Evolutionary conservation across 2,888 invertebrate species (phyloP).

Genomic region (Horisme vitalbata): DNA sequence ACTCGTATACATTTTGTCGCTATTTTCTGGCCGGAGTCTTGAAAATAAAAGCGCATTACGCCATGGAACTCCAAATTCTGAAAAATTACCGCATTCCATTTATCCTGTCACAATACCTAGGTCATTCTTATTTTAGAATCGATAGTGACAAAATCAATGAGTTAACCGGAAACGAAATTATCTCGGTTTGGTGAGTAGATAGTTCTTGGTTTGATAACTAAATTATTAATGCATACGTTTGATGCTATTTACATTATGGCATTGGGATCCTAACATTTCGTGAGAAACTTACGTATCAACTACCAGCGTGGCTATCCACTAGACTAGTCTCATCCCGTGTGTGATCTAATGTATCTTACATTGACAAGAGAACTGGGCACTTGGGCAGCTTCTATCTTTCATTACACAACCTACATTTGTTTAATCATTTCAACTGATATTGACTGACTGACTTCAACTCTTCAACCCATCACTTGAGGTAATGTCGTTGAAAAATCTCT

Average conservation of each 20-base stretch:
- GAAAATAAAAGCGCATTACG: slow-evolving; percentile 99
- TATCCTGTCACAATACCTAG: not conserved
- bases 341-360: too few relatives aligned
- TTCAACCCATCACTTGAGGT: too few relatives aligned
- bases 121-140: slow-evolving; percentile 3
- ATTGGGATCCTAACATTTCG: too few relatives aligned
- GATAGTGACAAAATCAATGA: slow-evolving; percentile 18
- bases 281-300: too few relatives aligned
- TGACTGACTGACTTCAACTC: too few relatives aligned
- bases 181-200: slow-evolving; percentile 22
- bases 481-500: too few relatives aligned
- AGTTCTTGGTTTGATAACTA: slow-evolving; percentile 37
- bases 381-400: too few relatives aligned
- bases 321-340: too few relatives aligned
- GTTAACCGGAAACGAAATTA: slow-evolving; percentile 38
- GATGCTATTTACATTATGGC: not conserved
- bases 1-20: slow-evolving; percentile 99
- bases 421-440: too few relatives aligned
- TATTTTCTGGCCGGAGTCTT: slow-evolving; percentile 99
- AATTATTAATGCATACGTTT: slow-evolving; percentile 4
- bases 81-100: slow-evolving; percentile 43
- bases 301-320: too few relatives aligned
- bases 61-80: slow-evolving; percentile 99
- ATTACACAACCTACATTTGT: too few relatives aligned
- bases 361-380: too few relatives aligned